Percentiles rank a stretch among this genome's conserved stretches.
These are phyloP conservation scores for Pandion haliaetus DNA, from an alignment of 2,113 vertebrate species.

Conservation along the genomic window DNA sequence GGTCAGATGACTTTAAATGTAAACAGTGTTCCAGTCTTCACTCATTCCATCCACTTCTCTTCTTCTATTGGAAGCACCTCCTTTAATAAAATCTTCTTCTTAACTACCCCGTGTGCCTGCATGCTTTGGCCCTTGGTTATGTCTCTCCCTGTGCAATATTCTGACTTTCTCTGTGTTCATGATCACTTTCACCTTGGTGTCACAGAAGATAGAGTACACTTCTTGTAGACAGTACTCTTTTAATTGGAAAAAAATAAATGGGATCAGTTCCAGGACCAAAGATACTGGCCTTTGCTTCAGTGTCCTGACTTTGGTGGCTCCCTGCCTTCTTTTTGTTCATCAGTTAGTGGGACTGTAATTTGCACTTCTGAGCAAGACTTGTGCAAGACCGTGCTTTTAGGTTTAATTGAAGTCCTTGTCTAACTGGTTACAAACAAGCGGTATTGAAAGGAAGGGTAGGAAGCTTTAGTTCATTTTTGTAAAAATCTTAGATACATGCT, in stretches of 20 bases:
- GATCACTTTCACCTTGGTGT: background rate
- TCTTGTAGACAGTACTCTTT: background rate
- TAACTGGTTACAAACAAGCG: background rate
- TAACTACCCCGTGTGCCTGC: background rate
- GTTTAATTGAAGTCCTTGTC: background rate
- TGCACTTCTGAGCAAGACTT: background rate
- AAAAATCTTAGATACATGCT: slow-evolving; percentile 20
- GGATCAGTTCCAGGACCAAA: background rate
- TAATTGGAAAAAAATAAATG: background rate
- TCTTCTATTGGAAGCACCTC: background rate
- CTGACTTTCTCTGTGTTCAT: background rate
- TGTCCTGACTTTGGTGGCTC: background rate
- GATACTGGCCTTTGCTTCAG: background rate
- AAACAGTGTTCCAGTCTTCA: background rate
- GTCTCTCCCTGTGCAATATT: background rate
- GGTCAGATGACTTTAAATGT: background rate
- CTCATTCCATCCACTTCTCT: background rate
- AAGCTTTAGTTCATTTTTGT: slow-evolving; percentile 9
- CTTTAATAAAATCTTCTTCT: background rate
- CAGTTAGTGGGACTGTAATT: background rate
- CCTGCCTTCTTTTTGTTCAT: background rate
- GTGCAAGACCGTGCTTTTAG: background rate
- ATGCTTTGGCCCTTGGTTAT: background rate
- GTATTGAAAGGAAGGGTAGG: slow-evolving; percentile 23
- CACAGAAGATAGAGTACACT: background rate